Conservation (phyloP, 2,113 vertebrate genomes). For the Sciurus niger region DNA sequence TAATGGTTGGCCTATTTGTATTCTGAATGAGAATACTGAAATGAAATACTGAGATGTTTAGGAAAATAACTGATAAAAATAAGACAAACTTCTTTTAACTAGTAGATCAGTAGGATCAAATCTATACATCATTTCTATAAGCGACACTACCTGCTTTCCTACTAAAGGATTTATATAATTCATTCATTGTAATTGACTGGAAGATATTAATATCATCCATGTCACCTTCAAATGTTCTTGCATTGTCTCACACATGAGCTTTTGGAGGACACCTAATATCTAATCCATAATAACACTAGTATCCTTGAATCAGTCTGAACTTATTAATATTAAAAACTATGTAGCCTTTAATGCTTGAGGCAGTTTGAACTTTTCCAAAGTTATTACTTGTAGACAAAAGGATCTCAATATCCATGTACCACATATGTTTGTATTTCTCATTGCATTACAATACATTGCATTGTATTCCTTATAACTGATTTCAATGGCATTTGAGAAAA, state of each 20-base stretch:
- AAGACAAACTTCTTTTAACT: background rate
- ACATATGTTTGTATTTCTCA: background rate
- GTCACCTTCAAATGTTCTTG: too few species aligned
- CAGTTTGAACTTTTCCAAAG: constrained; percentile 38
- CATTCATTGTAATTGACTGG: background rate
- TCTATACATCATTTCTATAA: background rate
- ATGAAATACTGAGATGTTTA: constrained; percentile 4
- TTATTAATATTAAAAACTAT: constrained; percentile 33
- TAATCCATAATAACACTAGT: too few species aligned
- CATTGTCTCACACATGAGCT: too few species aligned
- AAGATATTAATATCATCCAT: background rate
- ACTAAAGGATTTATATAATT: background rate
- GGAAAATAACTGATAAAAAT: background rate
- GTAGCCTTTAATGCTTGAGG: background rate
- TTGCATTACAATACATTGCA: background rate
- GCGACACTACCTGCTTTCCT: background rate
- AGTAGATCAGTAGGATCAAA: background rate
- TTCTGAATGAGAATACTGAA: constrained; percentile 1
- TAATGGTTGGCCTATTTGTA: background rate
- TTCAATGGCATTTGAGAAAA: background rate
- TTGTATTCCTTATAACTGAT: background rate
- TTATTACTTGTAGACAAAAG: constrained; percentile 34
- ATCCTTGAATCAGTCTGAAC: too few species aligned
- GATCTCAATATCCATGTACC: background rate
- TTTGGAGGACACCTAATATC: too few species aligned